Percentiles rank a stretch among this genome's conserved stretches.
Conservation (phyloP, 2,113 vertebrate genomes). For the Sorex araneus region DNA sequence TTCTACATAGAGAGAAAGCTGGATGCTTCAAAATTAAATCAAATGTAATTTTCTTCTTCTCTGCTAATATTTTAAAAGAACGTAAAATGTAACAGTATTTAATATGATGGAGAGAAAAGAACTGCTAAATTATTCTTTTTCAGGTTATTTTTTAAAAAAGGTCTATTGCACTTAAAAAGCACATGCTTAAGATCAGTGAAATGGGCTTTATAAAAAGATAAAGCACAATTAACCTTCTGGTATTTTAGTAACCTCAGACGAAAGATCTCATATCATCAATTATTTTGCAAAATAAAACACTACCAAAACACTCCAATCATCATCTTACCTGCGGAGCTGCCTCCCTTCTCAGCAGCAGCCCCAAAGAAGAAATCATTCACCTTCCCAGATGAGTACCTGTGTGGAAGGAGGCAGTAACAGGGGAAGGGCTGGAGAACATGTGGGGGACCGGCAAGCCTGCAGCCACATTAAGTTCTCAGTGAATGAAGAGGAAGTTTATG, state of each 20-base stretch:
- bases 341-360: constrained; percentile 67
- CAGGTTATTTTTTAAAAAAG: too few species aligned
- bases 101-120: constrained; percentile 38
- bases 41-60: constrained; percentile 15
- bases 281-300: constrained; percentile 58
- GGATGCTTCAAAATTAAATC: neutral
- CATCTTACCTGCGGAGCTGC: constrained; percentile 68
- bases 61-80: constrained; percentile 42
- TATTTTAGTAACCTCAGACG: constrained; percentile 10
- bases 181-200: neutral
- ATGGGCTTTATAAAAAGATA: constrained; percentile 26
- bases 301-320: neutral
- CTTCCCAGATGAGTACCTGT: constrained; percentile 55
- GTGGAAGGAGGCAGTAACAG: constrained; percentile 66
- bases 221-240: constrained; percentile 18
- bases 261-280: constrained; percentile 10
- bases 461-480: neutral
- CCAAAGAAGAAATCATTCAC: constrained; percentile 59
- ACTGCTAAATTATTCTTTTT: neutral
- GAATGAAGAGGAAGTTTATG: neutral
- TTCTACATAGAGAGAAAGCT: constrained; percentile 3
- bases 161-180: constrained; percentile 37
- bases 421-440: constrained; percentile 20
- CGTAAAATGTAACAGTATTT: constrained; percentile 21
- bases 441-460: neutral